phyloP scores from a whole-genome alignment of 2,797 vertebrate genomes.

The Coracias cyanogaster region DNA sequence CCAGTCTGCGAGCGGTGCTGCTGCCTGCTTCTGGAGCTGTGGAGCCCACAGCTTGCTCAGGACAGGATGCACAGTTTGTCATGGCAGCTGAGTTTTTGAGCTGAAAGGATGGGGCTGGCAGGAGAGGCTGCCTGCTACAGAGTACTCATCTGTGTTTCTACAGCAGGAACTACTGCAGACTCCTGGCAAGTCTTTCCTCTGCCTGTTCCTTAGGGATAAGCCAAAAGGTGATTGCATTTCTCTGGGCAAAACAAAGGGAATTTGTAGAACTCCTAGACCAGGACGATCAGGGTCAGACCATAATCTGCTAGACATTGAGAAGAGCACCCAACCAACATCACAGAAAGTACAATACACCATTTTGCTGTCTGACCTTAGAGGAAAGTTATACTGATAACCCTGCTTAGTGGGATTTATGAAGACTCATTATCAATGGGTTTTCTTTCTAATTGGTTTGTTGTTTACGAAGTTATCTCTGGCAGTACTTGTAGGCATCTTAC shows the following conservation, averaged over 20 bases:
- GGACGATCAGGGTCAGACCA: neutral
- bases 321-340: neutral
- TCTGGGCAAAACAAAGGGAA: neutral
- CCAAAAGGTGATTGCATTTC: neutral
- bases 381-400: neutral
- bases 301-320: neutral
- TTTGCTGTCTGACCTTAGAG: neutral
- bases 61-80: too few relatives aligned
- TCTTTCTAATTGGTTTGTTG: neutral
- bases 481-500: neutral
- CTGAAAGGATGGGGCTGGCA: neutral
- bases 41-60: neutral
- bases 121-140: neutral
- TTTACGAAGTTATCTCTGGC: neutral
- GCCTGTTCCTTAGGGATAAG: neutral
- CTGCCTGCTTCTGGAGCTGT: neutral
- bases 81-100: neutral
- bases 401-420: neutral
- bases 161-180: neutral
- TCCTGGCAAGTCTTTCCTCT: neutral
- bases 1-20: neutral
- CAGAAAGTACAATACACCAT: neutral
- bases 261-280: neutral
- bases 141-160: accelerated
- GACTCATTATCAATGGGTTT: neutral